Evolutionary conservation across 2,113 vertebrate species (phyloP).

Genomic region (Dicrurus megarhynchus): DNA sequence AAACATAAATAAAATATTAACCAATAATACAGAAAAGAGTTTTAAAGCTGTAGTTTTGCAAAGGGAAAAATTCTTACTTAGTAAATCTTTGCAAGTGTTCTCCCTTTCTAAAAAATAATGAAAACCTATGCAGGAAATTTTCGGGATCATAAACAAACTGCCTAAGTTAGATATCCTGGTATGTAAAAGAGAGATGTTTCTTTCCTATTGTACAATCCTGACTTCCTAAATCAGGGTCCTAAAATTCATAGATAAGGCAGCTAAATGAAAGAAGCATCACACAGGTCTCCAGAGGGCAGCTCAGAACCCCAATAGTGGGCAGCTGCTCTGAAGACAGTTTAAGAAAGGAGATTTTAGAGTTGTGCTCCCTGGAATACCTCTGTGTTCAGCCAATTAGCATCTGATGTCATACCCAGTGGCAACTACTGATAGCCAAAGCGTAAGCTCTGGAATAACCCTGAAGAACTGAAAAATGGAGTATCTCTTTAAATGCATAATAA

Average conservation of each 20-base stretch:
- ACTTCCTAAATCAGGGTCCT: not conserved
- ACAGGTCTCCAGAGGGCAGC: not conserved
- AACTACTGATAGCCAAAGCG: not conserved
- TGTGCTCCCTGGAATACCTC: not conserved
- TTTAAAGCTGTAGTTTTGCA: not conserved
- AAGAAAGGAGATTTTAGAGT: not conserved
- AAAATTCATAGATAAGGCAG: not conserved
- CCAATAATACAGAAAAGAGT: not conserved
- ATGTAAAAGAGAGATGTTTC: not conserved
- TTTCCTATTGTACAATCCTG: not conserved
- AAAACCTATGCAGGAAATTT: not conserved
- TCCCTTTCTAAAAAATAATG: not conserved
- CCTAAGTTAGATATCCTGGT: not conserved
- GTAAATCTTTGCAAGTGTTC: not conserved
- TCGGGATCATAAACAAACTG: not conserved
- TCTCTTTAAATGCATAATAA: not conserved
- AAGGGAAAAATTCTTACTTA: not conserved
- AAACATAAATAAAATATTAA: not conserved
- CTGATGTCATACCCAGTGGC: not conserved
- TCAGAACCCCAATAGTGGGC: accelerated
- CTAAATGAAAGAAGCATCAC: not conserved
- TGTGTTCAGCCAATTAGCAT: not conserved
- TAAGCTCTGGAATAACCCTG: not conserved
- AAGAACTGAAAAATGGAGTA: not conserved
- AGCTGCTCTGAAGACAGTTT: not conserved